Evolutionary conservation across 2,113 vertebrate species (phyloP).

Genomic region (rabbit (Oryctolagus cuniculus)): mOryCun1.1 NC_091449.1:35642001-35642500

Average conservation of each 20-base stretch:
- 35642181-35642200: conserved; percentile 76
- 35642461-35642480: not conserved
- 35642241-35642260: conserved; percentile 83
- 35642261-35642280: conserved; percentile 79
- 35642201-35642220: conserved; percentile 79
- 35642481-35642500: not conserved
- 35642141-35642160: conserved; percentile 71
- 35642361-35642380: conserved; percentile 72
- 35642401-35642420: conserved; percentile 75
- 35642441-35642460: conserved; percentile 63
- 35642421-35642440: conserved; percentile 69
- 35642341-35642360: conserved; percentile 80
- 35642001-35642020: conserved; percentile 44
- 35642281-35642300: conserved; percentile 86
- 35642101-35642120: conserved; percentile 52
- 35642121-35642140: conserved; percentile 72
- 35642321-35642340: conserved; percentile 84
- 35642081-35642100: conserved; percentile 64
- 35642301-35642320: conserved; percentile 86
- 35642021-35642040: not conserved
- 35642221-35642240: conserved; percentile 80
- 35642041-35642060: conserved; percentile 53
- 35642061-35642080: conserved; percentile 46
- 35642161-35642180: conserved; percentile 65
- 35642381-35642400: conserved; percentile 81